Evolutionary conservation across 1,140 invertebrate genomes (phyloP).

Genomic region (Drosophila sp.): DNA sequence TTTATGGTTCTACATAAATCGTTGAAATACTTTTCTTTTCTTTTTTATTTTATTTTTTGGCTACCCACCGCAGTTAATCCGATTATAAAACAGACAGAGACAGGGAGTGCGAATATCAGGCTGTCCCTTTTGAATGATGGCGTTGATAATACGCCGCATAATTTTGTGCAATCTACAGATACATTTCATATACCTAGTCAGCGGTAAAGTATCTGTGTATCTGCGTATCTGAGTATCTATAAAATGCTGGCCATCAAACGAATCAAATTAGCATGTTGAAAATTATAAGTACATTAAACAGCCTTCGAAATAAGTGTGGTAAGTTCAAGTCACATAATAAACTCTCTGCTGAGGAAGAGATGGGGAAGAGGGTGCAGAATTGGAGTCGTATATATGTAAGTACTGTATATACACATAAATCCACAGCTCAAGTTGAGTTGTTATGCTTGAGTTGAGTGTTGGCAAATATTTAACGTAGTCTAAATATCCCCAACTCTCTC

Average conservation of each 20-base stretch:
- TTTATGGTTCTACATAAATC: constrained; percentile 80
- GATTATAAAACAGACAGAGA: constrained; percentile 65
- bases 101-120: not conserved
- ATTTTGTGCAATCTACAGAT: constrained; percentile 40
- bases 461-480: constrained; percentile 79
- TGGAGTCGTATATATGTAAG: not conserved
- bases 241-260: constrained; percentile 29
- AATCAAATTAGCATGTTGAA: constrained; percentile 58
- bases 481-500: constrained; percentile 53
- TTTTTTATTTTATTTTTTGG: too few relatives aligned
- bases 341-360: not conserved
- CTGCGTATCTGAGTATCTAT: not conserved
- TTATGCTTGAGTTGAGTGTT: constrained; percentile 82
- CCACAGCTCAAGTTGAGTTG: constrained; percentile 79
- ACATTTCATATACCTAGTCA: constrained; percentile 19
- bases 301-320: constrained; percentile 37
- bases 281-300: constrained; percentile 49
- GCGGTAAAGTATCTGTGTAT: not conserved
- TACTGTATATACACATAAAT: constrained; percentile 44
- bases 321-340: constrained; percentile 45
- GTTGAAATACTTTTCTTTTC: constrained; percentile 74
- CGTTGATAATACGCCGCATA: constrained; percentile 54
- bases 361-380: constrained; percentile 1
- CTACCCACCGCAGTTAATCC: constrained; percentile 82
- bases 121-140: constrained; percentile 19